Percentiles rank a stretch among this genome's conserved stretches.
Evolutionary conservation across 2,113 vertebrate genomes (phyloP).

Genomic region (Procapra przewalskii): DNA sequence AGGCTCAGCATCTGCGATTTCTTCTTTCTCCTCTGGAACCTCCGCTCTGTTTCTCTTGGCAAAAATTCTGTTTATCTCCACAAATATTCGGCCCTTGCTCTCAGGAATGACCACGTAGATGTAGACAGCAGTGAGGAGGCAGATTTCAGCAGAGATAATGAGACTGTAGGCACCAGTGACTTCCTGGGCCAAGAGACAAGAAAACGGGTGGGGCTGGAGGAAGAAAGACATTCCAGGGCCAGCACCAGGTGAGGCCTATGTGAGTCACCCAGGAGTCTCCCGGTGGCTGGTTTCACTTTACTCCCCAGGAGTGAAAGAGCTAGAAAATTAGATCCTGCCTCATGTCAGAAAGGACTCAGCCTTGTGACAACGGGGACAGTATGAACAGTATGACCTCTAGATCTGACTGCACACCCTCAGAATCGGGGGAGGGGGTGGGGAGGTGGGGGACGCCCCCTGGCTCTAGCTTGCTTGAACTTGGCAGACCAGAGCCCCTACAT

Average conservation of each 20-base stretch:
- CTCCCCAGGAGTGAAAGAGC: neutral
- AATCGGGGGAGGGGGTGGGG: too few relatives aligned
- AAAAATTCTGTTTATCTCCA: constrained; percentile 91
- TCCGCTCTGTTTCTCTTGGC: constrained; percentile 85
- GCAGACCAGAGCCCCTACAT: neutral
- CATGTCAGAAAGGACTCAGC: too few relatives aligned
- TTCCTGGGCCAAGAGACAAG: constrained; percentile 66
- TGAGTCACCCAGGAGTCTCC: neutral
- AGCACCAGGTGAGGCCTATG: rapidly evolving
- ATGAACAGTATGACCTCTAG: rapidly evolving
- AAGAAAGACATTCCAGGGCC: neutral
- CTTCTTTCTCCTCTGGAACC: constrained; percentile 46
- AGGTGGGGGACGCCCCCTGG: too few relatives aligned
- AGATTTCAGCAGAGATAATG: constrained; percentile 86
- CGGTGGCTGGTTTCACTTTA: neutral
- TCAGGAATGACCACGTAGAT: constrained; percentile 89
- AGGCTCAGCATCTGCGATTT: neutral
- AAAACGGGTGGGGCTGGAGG: neutral
- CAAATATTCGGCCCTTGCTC: constrained; percentile 90
- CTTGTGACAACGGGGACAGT: rapidly evolving
- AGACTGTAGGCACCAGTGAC: constrained; percentile 88
- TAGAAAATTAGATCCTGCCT: neutral
- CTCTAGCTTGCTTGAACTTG: neutral
- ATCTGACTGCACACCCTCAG: neutral
- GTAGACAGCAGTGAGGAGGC: constrained; percentile 84